These are phyloP conservation scores for Synergus japonicus DNA, from an alignment of 2,888 invertebrate species.

Conservation along the genomic window DNA sequence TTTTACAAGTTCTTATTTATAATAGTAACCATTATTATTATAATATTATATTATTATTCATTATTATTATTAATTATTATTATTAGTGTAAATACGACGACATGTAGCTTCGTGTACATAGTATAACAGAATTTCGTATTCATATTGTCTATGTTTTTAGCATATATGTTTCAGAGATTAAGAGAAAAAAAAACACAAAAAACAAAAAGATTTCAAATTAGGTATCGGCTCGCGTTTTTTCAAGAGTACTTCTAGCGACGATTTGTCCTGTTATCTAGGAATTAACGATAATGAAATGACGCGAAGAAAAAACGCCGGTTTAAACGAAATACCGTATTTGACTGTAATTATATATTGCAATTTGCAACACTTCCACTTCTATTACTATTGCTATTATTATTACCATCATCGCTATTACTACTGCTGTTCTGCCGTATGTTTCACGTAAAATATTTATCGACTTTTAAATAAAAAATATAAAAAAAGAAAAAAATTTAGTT, in stretches of 20 bases:
- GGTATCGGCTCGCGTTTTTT: slow-evolving; percentile 32
- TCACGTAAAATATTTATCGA: background rate
- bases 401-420: slow-evolving; percentile 24
- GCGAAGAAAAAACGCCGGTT: slow-evolving; percentile 45
- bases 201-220: slow-evolving; percentile 39
- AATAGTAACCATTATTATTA: slow-evolving; percentile 68
- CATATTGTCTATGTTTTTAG: slow-evolving; percentile 66
- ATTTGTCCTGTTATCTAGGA: slow-evolving; percentile 60
- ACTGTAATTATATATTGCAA: slow-evolving; percentile 46
- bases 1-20: slow-evolving; percentile 76
- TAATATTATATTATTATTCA: slow-evolving; percentile 56
- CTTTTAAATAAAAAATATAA: background rate
- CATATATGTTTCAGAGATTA: slow-evolving; percentile 50
- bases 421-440: background rate
- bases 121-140: slow-evolving; percentile 52
- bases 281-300: slow-evolving; percentile 41
- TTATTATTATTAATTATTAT: slow-evolving; percentile 60
- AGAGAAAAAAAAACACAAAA: slow-evolving; percentile 24
- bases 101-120: slow-evolving; percentile 67
- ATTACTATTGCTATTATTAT: slow-evolving; percentile 60
- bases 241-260: slow-evolving; percentile 22
- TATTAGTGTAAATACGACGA: slow-evolving; percentile 59
- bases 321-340: slow-evolving; percentile 52
- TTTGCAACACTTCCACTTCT: slow-evolving; percentile 51
- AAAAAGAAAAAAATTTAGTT: background rate